Percentiles rank a stretch among this genome's conserved stretches.
Conservation (phyloP, 1,140 invertebrate species). For the Tetranychus cinnabarinus region DNA sequence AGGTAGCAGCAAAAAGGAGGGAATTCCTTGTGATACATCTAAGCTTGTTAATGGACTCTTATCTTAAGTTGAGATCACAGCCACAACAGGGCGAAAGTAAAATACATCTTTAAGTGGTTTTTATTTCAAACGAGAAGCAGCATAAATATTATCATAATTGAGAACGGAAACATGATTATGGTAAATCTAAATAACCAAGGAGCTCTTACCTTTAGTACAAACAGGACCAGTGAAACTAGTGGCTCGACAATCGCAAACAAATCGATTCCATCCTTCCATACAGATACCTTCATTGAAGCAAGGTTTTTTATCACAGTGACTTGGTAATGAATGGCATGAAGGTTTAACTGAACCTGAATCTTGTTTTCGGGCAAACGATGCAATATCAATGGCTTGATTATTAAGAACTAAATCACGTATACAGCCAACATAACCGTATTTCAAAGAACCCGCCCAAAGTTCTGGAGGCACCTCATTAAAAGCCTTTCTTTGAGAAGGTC, state of each 20-base stretch:
- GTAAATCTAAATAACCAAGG: background rate
- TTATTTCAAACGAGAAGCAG: background rate
- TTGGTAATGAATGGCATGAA: constrained; percentile 49
- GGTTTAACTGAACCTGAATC: constrained; percentile 69
- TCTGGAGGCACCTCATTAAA: constrained; percentile 45
- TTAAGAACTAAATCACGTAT: constrained; percentile 76
- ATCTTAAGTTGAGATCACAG: background rate
- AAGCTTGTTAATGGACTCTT: background rate
- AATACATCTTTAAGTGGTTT: background rate
- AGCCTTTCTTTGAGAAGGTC: constrained; percentile 19
- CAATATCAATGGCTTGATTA: constrained; percentile 71
- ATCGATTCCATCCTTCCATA: constrained; percentile 82
- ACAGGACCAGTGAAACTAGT: constrained; percentile 72
- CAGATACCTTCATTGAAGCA: constrained; percentile 78
- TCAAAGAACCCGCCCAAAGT: constrained; percentile 67
- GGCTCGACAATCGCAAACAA: constrained; percentile 75
- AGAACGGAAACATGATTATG: background rate
- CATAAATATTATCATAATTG: background rate
- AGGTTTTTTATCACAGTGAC: constrained; percentile 55
- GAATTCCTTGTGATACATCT: background rate
- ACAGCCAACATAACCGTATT: constrained; percentile 82
- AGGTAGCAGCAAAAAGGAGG: background rate
- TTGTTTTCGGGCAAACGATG: constrained; percentile 62
- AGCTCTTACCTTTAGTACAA: constrained; percentile 52
- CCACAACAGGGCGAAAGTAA: background rate